Conservation (phyloP, 2,888 invertebrate genomes). For the Pammene fasciana region DNA sequence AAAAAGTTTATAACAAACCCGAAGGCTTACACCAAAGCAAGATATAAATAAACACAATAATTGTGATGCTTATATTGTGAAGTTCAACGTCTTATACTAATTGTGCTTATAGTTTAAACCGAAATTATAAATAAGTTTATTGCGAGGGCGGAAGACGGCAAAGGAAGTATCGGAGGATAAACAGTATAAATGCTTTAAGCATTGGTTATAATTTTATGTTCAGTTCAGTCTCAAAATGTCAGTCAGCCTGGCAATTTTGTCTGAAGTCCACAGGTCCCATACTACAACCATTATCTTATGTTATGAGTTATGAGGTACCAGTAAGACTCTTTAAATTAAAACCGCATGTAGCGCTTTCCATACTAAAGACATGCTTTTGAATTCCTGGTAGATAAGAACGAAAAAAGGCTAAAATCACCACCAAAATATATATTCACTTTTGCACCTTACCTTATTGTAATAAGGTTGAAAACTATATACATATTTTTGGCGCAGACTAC, state of each 20-base stretch:
- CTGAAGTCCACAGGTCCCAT: too few species aligned
- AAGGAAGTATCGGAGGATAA: background rate
- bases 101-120: conserved; percentile 65
- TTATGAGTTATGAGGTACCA: too few species aligned
- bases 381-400: too few species aligned
- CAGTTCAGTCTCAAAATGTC: conserved; percentile 14
- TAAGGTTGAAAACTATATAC: too few species aligned
- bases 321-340: too few species aligned
- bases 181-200: conserved; percentile 4
- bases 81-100: conserved; percentile 56
- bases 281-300: too few species aligned
- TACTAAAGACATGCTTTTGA: too few species aligned
- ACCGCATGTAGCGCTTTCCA: too few species aligned
- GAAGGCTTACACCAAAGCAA: conserved; percentile 48
- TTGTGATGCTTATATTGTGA: conserved; percentile 58
- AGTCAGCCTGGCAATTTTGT: background rate
- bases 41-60: conserved; percentile 50
- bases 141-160: conserved; percentile 48
- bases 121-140: conserved; percentile 58
- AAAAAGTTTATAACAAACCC: conserved; percentile 45
- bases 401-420: too few species aligned
- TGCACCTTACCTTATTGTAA: too few species aligned
- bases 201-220: conserved; percentile 2
- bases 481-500: too few species aligned
- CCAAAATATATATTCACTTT: too few species aligned